phyloP scores from a whole-genome alignment of 2,113 vertebrate genomes.

The Felis chaus region DNA sequence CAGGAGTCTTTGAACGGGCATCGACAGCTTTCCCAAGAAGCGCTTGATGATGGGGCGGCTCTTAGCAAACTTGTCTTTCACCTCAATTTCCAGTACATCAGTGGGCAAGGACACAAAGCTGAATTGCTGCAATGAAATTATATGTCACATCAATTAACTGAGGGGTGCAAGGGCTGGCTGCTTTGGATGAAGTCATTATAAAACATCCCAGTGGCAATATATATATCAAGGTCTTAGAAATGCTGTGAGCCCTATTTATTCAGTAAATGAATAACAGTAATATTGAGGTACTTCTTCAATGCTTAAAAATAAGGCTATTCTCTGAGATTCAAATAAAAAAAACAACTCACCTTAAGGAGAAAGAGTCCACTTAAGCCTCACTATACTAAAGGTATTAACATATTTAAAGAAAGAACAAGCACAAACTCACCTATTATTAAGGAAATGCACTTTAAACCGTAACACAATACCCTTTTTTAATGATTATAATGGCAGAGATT shows the following conservation, averaged over 20 bases:
- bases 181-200: neutral
- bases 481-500: neutral
- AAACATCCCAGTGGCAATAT: neutral
- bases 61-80: slow-evolving; percentile 99
- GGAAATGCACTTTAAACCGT: neutral
- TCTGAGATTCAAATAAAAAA: neutral
- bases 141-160: slow-evolving; percentile 39
- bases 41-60: slow-evolving; percentile 99
- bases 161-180: neutral
- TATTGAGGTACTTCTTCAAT: neutral
- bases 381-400: neutral
- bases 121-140: slow-evolving; percentile 89
- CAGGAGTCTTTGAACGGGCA: slow-evolving; percentile 96
- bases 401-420: neutral
- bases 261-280: neutral
- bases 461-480: neutral
- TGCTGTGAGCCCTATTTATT: neutral
- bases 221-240: neutral
- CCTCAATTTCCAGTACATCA: slow-evolving; percentile 98
- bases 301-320: slow-evolving; percentile 17
- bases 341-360: neutral
- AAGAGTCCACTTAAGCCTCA: neutral
- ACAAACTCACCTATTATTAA: neutral
- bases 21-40: slow-evolving; percentile 96
- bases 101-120: slow-evolving; percentile 98